A percentile compares a stretch with the other conserved stretches of the same genome.
Evolutionary conservation across 2,888 invertebrate genomes (phyloP).

Genomic region (Beris morrisii): DNA sequence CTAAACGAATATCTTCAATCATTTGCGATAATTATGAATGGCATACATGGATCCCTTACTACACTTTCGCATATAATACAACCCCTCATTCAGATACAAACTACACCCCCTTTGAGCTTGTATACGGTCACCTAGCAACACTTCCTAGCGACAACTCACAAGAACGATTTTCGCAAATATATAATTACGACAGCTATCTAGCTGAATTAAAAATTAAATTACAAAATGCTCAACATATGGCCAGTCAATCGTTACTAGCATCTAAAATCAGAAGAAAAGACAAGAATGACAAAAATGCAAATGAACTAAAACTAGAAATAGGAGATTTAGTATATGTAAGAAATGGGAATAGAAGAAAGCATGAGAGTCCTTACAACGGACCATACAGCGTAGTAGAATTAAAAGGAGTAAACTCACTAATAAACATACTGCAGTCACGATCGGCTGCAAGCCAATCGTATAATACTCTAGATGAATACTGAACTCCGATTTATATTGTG

Average conservation of each 20-base stretch:
- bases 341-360: too few species aligned
- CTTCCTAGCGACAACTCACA: not conserved
- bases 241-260: not conserved
- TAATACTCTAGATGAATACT: too few species aligned
- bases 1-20: too few species aligned
- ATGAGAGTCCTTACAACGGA: not conserved
- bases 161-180: not conserved
- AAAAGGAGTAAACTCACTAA: too few species aligned
- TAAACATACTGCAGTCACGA: too few species aligned
- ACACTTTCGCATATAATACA: too few species aligned
- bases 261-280: not conserved
- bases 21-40: too few species aligned
- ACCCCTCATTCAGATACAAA: constrained; percentile 8
- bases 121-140: constrained; percentile 1
- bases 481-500: too few species aligned
- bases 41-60: too few species aligned
- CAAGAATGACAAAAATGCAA: not conserved
- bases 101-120: constrained; percentile 8
- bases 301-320: constrained; percentile 9
- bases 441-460: too few species aligned
- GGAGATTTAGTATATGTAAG: not conserved
- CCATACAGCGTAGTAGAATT: not conserved
- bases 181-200: not conserved
- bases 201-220: not conserved
- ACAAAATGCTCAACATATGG: not conserved